These are phyloP conservation scores for Acanthisitta chloris DNA, from an alignment of 2,113 vertebrate species.

Conservation along the genomic window DNA sequence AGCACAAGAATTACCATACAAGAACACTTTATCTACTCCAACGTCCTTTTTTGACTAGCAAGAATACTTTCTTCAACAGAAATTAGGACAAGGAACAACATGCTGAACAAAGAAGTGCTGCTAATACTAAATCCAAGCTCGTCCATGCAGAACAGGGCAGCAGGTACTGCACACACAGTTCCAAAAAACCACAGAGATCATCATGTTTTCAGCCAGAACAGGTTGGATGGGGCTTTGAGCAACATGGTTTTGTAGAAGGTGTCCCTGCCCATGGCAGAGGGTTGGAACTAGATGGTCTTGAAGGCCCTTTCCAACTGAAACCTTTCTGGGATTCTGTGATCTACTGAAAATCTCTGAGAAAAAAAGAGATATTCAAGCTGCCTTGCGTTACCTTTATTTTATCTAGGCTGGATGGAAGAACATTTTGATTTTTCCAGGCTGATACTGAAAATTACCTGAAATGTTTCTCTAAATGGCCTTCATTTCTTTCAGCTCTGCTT, in stretches of 20 bases:
- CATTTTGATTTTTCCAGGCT: background rate
- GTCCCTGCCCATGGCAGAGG: background rate
- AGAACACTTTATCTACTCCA: background rate
- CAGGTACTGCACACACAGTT: background rate
- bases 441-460: background rate
- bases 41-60: background rate
- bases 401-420: background rate
- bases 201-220: background rate
- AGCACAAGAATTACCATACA: background rate
- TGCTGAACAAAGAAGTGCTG: background rate
- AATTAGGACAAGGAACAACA: background rate
- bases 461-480: background rate
- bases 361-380: background rate
- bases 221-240: background rate
- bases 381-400: background rate
- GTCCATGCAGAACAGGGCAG: background rate
- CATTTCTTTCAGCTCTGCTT: background rate
- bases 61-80: background rate
- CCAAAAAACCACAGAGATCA: background rate
- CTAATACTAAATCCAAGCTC: background rate
- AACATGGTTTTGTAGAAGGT: background rate
- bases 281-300: background rate
- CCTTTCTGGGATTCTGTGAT: background rate
- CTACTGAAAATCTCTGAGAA: background rate
- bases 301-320: background rate